Evolutionary conservation across 2,113 vertebrate genomes (phyloP).

Genomic region (Oryzias woworae): DNA sequence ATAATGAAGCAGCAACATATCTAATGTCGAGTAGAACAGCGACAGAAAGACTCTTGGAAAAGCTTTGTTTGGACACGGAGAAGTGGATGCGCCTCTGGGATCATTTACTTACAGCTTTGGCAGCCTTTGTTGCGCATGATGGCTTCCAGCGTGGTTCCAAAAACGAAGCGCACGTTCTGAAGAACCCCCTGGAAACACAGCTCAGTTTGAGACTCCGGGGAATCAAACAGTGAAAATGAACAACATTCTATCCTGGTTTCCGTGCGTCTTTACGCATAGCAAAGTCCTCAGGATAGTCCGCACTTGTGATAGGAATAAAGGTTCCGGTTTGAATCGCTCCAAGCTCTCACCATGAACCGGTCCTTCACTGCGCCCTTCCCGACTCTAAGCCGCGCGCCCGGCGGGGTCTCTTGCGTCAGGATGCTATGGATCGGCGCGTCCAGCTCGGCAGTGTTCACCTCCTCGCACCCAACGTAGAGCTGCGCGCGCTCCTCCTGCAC

Average conservation of each 20-base stretch:
- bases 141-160: constrained; percentile 92
- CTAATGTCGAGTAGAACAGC: too few relatives aligned
- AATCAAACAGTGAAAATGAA: neutral
- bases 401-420: constrained; percentile 85
- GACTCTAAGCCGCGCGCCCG: constrained; percentile 81
- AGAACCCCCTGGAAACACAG: constrained; percentile 87
- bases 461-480: constrained; percentile 93
- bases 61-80: too few relatives aligned
- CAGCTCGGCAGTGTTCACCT: constrained; percentile 89
- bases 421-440: constrained; percentile 91
- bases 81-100: neutral
- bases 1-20: neutral
- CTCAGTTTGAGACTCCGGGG: neutral
- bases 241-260: neutral
- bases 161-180: constrained; percentile 96
- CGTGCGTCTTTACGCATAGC: constrained; percentile 21
- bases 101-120: constrained; percentile 83
- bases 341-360: constrained; percentile 89
- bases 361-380: constrained; percentile 96
- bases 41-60: too few relatives aligned
- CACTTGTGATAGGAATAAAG: neutral
- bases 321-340: neutral
- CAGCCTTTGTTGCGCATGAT: constrained; percentile 98
- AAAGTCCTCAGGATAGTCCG: neutral
- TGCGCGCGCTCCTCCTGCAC: constrained; percentile 94